These are phyloP conservation scores for Poecilia gillii DNA, from an alignment of 2,797 vertebrate genomes.

Conservation along the genomic window DNA sequence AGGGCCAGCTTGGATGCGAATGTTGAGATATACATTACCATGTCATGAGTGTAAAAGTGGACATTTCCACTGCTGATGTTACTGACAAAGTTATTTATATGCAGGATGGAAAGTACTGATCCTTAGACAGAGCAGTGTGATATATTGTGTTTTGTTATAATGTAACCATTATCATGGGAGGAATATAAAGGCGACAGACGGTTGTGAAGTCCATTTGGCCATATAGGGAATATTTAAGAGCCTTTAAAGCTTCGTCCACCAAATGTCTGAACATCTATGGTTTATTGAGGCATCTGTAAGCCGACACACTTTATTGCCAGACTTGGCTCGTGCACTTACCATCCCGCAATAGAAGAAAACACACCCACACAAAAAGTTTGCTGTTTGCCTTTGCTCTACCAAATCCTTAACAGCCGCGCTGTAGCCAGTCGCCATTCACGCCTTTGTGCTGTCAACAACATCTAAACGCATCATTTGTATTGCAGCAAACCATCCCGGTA, in stretches of 20 bases:
- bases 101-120: background rate
- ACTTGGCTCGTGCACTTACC: slow-evolving; percentile 74
- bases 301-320: slow-evolving; percentile 73
- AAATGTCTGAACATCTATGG: slow-evolving; percentile 80
- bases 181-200: slow-evolving; percentile 69
- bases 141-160: slow-evolving; percentile 57
- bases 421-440: slow-evolving; percentile 77
- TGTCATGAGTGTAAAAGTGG: background rate
- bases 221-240: slow-evolving; percentile 73
- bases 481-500: slow-evolving; percentile 75
- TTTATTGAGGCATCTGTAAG: slow-evolving; percentile 84
- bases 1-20: background rate
- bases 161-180: slow-evolving; percentile 56
- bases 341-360: slow-evolving; percentile 49
- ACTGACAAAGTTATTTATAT: background rate
- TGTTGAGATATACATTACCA: background rate
- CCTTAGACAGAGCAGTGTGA: slow-evolving; percentile 26
- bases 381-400: slow-evolving; percentile 74
- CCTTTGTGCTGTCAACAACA: slow-evolving; percentile 74
- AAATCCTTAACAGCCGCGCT: slow-evolving; percentile 79
- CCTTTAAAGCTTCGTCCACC: slow-evolving; percentile 74
- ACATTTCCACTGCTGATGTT: background rate
- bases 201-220: slow-evolving; percentile 73
- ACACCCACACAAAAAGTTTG: slow-evolving; percentile 71
- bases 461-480: slow-evolving; percentile 79